phyloP scores from a whole-genome alignment of 2,888 invertebrate genomes.

The Metellina segmentata region DNA sequence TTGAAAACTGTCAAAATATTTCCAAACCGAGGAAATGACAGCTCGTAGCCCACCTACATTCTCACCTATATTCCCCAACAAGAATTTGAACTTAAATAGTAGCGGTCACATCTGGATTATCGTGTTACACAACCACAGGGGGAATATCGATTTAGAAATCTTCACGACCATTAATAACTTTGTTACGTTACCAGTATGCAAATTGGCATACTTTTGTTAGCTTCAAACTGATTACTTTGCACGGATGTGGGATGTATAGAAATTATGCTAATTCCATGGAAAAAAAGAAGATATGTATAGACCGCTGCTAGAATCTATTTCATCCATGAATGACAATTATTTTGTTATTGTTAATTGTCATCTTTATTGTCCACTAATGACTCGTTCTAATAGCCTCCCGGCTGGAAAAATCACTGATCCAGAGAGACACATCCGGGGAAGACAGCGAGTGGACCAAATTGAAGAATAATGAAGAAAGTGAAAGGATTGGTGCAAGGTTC shows the following conservation, averaged over 20 bases:
- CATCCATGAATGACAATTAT: not conserved
- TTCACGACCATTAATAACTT: not conserved
- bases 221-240: not conserved
- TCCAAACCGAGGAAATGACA: not conserved
- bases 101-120: not conserved
- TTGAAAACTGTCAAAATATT: constrained; percentile 61
- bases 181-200: not conserved
- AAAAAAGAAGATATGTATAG: not conserved
- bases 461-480: not conserved
- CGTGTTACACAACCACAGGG: not conserved
- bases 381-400: not conserved
- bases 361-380: not conserved
- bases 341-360: not conserved
- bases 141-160: not conserved
- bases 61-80: not conserved
- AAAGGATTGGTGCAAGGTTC: not conserved
- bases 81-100: not conserved
- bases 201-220: not conserved
- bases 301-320: not conserved
- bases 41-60: constrained; percentile 43
- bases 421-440: not conserved
- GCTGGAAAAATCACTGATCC: not conserved
- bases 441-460: not conserved
- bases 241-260: not conserved
- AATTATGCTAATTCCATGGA: not conserved